Conservation (phyloP, 23 tunicate genomes). For the Corella eumyota region DNA sequence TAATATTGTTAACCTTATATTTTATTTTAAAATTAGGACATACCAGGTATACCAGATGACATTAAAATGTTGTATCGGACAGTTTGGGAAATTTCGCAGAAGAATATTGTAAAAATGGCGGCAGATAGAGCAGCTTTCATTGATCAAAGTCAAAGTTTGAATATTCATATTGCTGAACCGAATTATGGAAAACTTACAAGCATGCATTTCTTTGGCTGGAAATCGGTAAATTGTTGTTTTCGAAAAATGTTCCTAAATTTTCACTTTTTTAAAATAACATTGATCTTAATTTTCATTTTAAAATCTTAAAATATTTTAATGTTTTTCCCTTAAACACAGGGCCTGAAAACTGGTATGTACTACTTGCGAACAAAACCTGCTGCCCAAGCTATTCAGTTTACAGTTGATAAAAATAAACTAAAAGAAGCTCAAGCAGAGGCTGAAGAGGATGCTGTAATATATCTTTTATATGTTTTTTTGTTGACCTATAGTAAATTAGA, state of each 20-base stretch:
- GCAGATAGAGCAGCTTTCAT: conserved; percentile 94
- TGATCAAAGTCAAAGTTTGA: conserved; percentile 93
- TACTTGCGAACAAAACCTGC: conserved; percentile 96
- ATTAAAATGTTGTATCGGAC: conserved; percentile 78
- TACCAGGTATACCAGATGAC: conserved; percentile 70
- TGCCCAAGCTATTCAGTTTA: conserved; percentile 95
- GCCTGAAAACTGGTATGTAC: conserved; percentile 98
- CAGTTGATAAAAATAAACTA: conserved; percentile 90
- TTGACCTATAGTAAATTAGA: background rate
- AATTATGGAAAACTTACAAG: conserved; percentile 87
- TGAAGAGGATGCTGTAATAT: background rate
- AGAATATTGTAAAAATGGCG: conserved; percentile 93
- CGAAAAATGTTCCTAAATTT: no score
- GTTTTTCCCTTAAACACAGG: no score
- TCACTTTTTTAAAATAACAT: no score
- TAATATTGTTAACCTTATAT: background rate
- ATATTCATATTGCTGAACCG: conserved; percentile 98
- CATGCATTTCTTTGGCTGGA: conserved; percentile 99
- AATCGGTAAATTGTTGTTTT: conserved; percentile 35
- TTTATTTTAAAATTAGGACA: conserved; percentile 33
- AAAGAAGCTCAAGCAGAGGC: conserved; percentile 8
- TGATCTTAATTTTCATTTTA: no score
- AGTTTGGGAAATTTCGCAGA: conserved; percentile 99
- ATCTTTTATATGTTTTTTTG: background rate
- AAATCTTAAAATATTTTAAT: no score